phyloP scores from a whole-genome alignment of 1,140 invertebrate species.

The Drosophila trapezifrons region DNA sequence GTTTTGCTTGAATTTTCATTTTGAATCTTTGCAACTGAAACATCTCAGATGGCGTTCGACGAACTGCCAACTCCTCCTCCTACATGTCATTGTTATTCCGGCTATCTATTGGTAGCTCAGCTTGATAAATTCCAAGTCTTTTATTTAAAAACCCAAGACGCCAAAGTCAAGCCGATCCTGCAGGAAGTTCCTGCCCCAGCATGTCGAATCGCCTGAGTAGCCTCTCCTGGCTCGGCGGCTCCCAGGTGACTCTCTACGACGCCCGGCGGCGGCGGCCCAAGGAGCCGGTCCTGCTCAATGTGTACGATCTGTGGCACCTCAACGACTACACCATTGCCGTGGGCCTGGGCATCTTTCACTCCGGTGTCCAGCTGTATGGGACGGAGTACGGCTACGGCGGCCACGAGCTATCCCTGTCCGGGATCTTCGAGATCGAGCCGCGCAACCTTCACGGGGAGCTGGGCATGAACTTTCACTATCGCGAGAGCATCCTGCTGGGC shows the following conservation, averaged over 20 bases:
- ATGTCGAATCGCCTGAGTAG: slow-evolving; percentile 24
- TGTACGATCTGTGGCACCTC: slow-evolving; percentile 57
- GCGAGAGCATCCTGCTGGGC: slow-evolving; percentile 96
- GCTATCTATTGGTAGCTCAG: no score
- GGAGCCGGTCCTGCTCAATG: slow-evolving; percentile 63
- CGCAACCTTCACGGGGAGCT: slow-evolving; percentile 93
- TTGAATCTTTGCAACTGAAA: no score
- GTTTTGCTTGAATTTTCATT: no score
- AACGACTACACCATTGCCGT: slow-evolving; percentile 97
- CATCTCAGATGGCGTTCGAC: no score
- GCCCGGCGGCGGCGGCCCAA: slow-evolving; percentile 16
- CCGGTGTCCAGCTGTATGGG: slow-evolving; percentile 97
- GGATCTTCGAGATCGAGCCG: slow-evolving; percentile 97
- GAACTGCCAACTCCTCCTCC: no score
- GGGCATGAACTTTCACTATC: slow-evolving; percentile 98
- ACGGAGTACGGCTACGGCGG: slow-evolving; percentile 98
- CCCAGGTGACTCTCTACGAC: slow-evolving; percentile 23
- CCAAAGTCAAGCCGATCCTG: neutral
- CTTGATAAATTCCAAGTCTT: no score
- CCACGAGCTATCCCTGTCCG: slow-evolving; percentile 92
- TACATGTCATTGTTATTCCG: no score
- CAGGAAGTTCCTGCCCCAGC: slow-evolving; percentile 1
- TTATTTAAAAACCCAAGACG: no score
- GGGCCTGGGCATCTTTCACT: slow-evolving; percentile 98
- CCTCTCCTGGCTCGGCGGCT: slow-evolving; percentile 21